A percentile compares a stretch with the other conserved stretches of the same genome.
These are phyloP conservation scores for Coelogynopora nodosa DNA, from an alignment of 2,888 invertebrate genomes.

Conservation along the genomic window DNA sequence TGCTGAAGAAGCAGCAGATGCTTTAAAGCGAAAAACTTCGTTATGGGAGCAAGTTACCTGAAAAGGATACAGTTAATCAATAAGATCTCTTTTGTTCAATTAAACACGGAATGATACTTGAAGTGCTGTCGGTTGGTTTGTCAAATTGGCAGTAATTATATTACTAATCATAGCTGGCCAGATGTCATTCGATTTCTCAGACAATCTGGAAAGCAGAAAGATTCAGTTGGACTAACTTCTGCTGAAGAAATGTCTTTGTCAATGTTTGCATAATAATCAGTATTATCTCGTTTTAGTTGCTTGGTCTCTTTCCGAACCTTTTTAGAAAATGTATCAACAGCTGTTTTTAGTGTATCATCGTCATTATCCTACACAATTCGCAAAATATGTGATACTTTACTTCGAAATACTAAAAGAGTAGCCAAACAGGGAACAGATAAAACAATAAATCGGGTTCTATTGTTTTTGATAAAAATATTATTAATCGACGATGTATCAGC, in stretches of 20 bases:
- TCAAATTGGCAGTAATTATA: not conserved
- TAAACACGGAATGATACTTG: not conserved
- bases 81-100: conserved; percentile 17
- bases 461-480: too few relatives aligned
- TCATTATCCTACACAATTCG: conserved; percentile 17
- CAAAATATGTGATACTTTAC: too few relatives aligned
- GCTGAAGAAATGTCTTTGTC: conserved; percentile 10
- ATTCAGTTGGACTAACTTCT: conserved; percentile 16
- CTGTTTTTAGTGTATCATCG: conserved; percentile 6
- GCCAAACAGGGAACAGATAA: too few relatives aligned
- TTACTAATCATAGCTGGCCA: not conserved
- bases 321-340: conserved; percentile 31
- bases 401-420: too few relatives aligned
- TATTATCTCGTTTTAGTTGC: not conserved
- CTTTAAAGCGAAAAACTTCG: conserved; percentile 49
- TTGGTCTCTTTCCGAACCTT: not conserved
- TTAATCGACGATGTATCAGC: too few relatives aligned
- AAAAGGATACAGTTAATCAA: conserved; percentile 39
- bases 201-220: conserved; percentile 17
- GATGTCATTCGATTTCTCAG: not conserved
- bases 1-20: conserved; percentile 48
- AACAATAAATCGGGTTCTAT: too few relatives aligned
- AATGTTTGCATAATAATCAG: conserved; percentile 24
- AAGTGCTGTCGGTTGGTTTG: not conserved
- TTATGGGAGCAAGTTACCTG: conserved; percentile 49